These are phyloP conservation scores for Anodontia alba DNA, from an alignment of 2,888 invertebrate species.

Conservation along the genomic window DNA sequence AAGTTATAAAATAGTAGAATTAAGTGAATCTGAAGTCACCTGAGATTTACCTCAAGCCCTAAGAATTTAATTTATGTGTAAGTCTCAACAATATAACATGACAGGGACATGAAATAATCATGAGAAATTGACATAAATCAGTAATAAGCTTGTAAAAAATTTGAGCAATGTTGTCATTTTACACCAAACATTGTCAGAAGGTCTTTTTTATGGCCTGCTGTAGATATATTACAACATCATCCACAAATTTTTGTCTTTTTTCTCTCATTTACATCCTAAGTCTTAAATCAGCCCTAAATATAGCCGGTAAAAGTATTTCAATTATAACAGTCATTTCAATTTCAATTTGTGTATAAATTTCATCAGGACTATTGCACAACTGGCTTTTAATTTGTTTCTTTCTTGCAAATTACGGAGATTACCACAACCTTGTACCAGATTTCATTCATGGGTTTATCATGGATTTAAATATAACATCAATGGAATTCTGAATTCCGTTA, in stretches of 20 bases:
- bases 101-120: slow-evolving; percentile 4
- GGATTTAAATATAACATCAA: slow-evolving; percentile 6
- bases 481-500: slow-evolving; percentile 5
- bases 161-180: not conserved
- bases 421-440: not conserved
- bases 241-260: not conserved
- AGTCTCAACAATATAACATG: not conserved
- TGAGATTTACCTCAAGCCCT: too few species aligned
- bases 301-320: not conserved
- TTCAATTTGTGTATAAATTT: not conserved
- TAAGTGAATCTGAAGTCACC: too few species aligned
- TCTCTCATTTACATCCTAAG: not conserved
- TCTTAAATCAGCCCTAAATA: slow-evolving; percentile 13
- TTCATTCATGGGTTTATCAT: not conserved
- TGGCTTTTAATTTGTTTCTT: not conserved
- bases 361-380: not conserved
- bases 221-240: not conserved
- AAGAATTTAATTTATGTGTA: slow-evolving; percentile 2
- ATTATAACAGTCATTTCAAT: not conserved
- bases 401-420: not conserved
- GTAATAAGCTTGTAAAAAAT: not conserved
- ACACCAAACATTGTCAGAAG: not conserved
- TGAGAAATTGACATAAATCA: slow-evolving; percentile 9
- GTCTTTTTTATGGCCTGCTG: not conserved
- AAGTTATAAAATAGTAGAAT: too few species aligned